Conservation (phyloP, 2,888 invertebrate species). For the Erebia aethiops region DNA sequence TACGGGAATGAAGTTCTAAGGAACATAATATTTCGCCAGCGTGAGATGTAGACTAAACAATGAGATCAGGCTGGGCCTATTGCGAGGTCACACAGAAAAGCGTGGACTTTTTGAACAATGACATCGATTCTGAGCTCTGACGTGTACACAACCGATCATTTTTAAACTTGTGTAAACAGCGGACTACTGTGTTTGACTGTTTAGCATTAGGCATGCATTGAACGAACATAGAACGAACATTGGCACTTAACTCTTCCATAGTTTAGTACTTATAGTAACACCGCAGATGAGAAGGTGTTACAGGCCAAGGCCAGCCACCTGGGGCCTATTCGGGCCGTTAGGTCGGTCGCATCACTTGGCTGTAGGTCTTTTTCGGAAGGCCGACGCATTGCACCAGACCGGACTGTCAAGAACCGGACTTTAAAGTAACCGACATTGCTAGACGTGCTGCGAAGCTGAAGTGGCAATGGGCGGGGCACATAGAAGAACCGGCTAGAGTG, state of each 20-base stretch:
- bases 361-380: no score
- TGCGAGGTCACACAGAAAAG: conserved; percentile 42
- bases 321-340: no score
- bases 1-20: conserved; percentile 37
- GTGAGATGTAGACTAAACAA: conserved; percentile 77
- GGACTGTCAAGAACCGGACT: no score
- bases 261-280: no score
- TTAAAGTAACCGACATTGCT: no score
- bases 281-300: no score
- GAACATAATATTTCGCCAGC: conserved; percentile 54
- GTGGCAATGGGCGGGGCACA: no score
- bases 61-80: conserved; percentile 71
- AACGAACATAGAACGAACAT: neutral
- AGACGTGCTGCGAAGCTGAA: no score
- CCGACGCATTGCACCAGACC: no score
- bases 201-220: conserved; percentile 4
- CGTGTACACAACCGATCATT: conserved; percentile 42
- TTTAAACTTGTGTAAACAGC: conserved; percentile 34
- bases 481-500: no score
- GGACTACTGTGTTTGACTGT: conserved; percentile 20
- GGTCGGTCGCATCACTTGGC: no score
- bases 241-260: neutral
- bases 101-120: conserved; percentile 53
- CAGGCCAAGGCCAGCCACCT: no score
- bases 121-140: conserved; percentile 57